Evolutionary conservation across 2,888 invertebrate species (phyloP), one percentile per base, ranked within the genome.

Genomic region (Platerodrilus igneus): DNA sequence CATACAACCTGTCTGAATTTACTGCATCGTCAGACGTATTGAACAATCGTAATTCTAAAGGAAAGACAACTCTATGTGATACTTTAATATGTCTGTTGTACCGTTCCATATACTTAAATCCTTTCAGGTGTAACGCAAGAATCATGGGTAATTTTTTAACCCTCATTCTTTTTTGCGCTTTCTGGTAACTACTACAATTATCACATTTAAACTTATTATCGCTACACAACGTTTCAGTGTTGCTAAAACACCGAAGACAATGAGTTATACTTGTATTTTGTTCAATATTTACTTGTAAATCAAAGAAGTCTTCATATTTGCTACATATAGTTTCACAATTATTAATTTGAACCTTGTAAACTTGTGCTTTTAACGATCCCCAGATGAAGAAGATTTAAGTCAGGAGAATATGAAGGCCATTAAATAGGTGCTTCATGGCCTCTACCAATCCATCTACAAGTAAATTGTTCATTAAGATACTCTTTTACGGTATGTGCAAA

Each of bases 131-230:
- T 51, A 99, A 72, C 7, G 99, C 99, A 57, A 99, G 75, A 57
- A 99, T 95, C 75, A 94, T 89, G 6, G 99, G 99, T 58, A 97
- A 73, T 67, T 96, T 97, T 73, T 99, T 99, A 7, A 99, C 93
- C 47, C 97, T 76, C 95, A 99, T 99, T 47, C 97, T 82, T 71
- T 90, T 93, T 76, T 96, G 95, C 26, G 97, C 97, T 72, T 99
- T 97, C 70, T 99, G 97, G 71, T 97, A 97, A 72, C 94, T 95
- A 73, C 93, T 93, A 68, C 99, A 99, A 62, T 94, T 90, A 75
- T 99, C 97, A 71, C 99, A 99, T 72, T 97, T 96, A 68, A 99
- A 99, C 72, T 99, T 99, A 76, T 99, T 97, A 71, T 99, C 99
- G 60, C 89, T 92, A 73, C 96, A 95, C 26, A 99, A 77, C 1